Base-by-base conservation (phyloP, 1,140 invertebrate species). In the Ips nitidus region DNA sequence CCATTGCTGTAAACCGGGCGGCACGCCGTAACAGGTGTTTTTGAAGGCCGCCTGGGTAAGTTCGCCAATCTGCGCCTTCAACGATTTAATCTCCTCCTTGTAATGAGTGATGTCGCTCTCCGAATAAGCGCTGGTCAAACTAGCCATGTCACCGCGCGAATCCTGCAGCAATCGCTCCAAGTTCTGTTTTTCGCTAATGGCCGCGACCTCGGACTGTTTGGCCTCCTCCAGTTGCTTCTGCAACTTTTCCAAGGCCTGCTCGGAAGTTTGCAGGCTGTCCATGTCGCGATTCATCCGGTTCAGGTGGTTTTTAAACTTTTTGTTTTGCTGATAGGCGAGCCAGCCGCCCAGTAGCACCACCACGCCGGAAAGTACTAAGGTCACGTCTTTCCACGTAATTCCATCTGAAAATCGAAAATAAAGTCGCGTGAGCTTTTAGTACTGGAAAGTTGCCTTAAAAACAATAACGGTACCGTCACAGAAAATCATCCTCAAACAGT, bases 241-340 rank as follows among this genome's bases (percentile, higher is more conserved):
- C 79, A 97, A 84, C 77, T 94, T 89, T 80, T 91, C 88, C 2
- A 98, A 80, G 37, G 92, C 90, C 69, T 93, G 85, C 82, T 98
- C 95, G 3, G 95, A 94, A 76, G 91, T 91, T 71, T 94, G 91
- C 60, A 98, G 83, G 73, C 91, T 91, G 76, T 97, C 95, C 92
- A 98, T 94, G 75, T 98, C 94, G 75, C 90, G 90, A 78, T 94
- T 90, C 94, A 98, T 95, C 66, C 93, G 89, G 60, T 88, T 87
- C 43, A 98, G 83, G 78, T 97, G 91, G 61, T 86, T 85, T 72
- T 94, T 90, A 2, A 93, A 94, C 75, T 88, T 90, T 76, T 94
- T 93, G 78, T 95, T 94, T 72, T 95, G 93, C 66, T 91, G 87
- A 81, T 93, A 91, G 1, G 91, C 93, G 80, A 94, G 94, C 91